Percentiles rank a stretch among this genome's conserved stretches.
phyloP scores from a whole-genome alignment of 2,113 vertebrate species.

The Pampusana beccarii region DNA sequence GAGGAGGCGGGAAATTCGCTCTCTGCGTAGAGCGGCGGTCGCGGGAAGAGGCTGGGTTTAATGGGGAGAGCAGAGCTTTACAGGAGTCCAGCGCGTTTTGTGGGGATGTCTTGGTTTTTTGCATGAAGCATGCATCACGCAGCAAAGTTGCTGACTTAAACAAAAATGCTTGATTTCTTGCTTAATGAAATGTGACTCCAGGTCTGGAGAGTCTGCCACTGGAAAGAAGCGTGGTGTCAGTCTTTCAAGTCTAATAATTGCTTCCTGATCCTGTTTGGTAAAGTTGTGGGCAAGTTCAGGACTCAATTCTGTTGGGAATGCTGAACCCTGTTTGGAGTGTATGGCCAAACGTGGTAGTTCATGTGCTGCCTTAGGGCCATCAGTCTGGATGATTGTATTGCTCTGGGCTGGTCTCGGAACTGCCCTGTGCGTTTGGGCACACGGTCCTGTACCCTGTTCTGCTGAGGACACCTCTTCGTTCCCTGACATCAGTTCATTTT shows the following conservation, averaged over 20 bases:
- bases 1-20: slow-evolving; percentile 2
- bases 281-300: too few species aligned
- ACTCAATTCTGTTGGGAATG: too few species aligned
- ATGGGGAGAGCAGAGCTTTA: background rate
- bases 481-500: background rate
- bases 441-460: background rate
- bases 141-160: background rate
- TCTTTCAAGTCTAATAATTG: background rate
- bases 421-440: background rate
- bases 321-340: accelerated
- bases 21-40: background rate
- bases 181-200: background rate
- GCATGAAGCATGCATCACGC: too few species aligned
- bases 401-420: background rate
- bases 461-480: background rate
- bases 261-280: background rate
- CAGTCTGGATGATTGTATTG: background rate
- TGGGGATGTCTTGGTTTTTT: background rate
- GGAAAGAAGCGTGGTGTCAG: background rate
- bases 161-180: background rate
- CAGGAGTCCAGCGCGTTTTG: background rate
- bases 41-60: background rate
- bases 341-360: accelerated
- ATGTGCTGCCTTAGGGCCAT: background rate
- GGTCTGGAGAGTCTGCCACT: background rate